Base-by-base conservation (phyloP, 2,113 vertebrate genomes). In the Zosterops lateralis region DNA sequence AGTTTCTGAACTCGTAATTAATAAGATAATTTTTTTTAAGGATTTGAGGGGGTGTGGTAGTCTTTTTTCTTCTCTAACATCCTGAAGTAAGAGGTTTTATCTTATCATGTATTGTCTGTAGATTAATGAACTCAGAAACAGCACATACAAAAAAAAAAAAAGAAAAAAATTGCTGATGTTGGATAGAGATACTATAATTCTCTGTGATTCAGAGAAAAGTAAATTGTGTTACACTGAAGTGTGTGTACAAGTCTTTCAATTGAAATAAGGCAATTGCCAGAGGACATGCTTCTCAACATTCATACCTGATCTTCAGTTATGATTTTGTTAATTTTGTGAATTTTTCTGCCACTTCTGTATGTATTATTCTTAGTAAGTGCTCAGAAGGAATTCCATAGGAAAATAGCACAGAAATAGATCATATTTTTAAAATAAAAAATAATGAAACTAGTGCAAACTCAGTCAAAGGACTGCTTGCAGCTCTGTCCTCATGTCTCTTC, bases 31-130 rank as follows among this genome's bases (percentile, higher is more conserved):
- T 50, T 18, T 11, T 47, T 60, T 4, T 14, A 60, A 79, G 53
- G 7, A 32, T 42, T 54, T 17, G 0, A 0, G 2, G 1, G 3
- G 0, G 0, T 17, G 0, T 0, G 2, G 1, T 2, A 0, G 0
- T n/a, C 4, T 53, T 56, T 45, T 60, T 73, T 40, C 17, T 58
- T 74, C 20, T 91, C 15, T 44, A 48, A 28, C 3, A 42, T 26
- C 31, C 14, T 31, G 9, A 80, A 5, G 14, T 29, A 34, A 76
- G 26, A 38, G 17, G 8, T 68, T 73, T 7, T 53, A 77, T 77
- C 29, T 70, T 53, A 54, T 38, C 24, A 57, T 1, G 2, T 6
- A 56, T 26, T 56, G 10, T n/a, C 32, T 60, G 45, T 65, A 68
- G 31, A 70, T 34, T 50, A 62, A 45, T 57, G 29, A 68, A 70